These are phyloP conservation scores for Microcebus tavaratra DNA, from an alignment of 2,113 vertebrate genomes.

Conservation along the genomic window DNA sequence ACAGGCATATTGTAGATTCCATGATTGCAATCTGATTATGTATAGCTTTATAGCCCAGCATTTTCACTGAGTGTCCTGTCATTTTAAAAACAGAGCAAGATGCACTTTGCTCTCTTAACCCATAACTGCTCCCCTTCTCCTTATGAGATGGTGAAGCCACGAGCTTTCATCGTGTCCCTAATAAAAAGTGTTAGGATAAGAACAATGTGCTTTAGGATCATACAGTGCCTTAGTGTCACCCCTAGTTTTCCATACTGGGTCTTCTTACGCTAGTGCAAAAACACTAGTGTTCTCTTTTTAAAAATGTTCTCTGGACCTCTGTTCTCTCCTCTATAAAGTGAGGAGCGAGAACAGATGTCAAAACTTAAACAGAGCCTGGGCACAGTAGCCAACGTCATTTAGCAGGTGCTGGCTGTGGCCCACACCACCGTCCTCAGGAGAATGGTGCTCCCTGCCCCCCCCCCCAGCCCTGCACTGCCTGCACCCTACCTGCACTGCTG, in stretches of 20 bases:
- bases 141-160: neutral
- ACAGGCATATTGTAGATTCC: neutral
- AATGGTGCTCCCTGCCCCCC: neutral
- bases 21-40: neutral
- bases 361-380: neutral
- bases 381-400: too few relatives aligned
- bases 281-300: neutral
- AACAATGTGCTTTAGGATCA: neutral
- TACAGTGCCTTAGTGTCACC: neutral
- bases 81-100: conserved; percentile 3
- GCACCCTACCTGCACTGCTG: neutral
- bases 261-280: neutral
- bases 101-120: neutral
- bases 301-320: neutral
- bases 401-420: rapidly evolving
- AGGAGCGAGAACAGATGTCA: neutral
- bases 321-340: neutral
- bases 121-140: neutral
- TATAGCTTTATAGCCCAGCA: neutral
- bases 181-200: neutral
- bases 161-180: neutral
- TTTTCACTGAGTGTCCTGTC: neutral
- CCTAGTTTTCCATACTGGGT: neutral
- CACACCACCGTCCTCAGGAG: neutral
- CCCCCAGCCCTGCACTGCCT: rapidly evolving